phyloP scores from a whole-genome alignment of 2,797 vertebrate species.

The Lepilemur septentrionalis region DNA sequence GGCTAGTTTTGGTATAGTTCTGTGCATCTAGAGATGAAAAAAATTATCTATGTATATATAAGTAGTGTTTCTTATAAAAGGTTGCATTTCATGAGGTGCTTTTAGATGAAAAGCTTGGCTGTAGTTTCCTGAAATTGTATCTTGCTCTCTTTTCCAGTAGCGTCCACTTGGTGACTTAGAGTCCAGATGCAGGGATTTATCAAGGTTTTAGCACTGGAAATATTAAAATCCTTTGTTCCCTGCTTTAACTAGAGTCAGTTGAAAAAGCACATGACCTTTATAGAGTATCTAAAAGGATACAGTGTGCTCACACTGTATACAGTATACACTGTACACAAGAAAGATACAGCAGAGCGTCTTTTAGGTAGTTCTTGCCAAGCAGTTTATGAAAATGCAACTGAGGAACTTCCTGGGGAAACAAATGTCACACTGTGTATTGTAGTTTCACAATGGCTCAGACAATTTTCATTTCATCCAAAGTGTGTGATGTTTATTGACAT shows the following conservation, averaged over 20 bases:
- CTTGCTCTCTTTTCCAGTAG: not conserved
- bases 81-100: not conserved
- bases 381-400: constrained; percentile 32
- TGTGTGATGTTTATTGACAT: not conserved
- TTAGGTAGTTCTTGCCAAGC: not conserved
- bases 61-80: not conserved
- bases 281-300: not conserved
- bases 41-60: not conserved
- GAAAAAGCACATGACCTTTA: not conserved
- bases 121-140: not conserved
- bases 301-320: not conserved
- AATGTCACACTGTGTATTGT: not conserved
- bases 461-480: not conserved
- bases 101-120: not conserved
- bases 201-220: not conserved
- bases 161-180: not conserved
- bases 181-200: not conserved
- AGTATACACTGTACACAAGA: not conserved
- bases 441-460: not conserved
- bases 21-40: not conserved
- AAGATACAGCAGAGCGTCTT: not conserved
- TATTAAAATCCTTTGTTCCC: not conserved
- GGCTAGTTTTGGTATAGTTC: not conserved
- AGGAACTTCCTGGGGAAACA: not conserved
- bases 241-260: not conserved